Conservation (phyloP, 2,113 vertebrate genomes). For the Osmerus mordax region DNA sequence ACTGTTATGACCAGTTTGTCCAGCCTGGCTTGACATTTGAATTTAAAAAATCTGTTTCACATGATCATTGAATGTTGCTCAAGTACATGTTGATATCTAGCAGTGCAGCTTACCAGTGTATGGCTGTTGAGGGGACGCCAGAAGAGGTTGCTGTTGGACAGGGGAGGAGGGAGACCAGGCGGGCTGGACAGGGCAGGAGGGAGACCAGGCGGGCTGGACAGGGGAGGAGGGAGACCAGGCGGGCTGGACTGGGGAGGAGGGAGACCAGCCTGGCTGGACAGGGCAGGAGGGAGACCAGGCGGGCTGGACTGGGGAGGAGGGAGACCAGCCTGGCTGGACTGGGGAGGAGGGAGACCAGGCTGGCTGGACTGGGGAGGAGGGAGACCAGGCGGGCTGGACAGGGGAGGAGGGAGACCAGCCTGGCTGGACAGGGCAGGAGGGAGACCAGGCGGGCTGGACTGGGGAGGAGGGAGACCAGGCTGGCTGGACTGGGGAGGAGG, state of each 20-base stretch:
- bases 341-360: no score
- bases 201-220: constrained; percentile 2
- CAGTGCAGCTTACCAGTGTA: constrained; percentile 35
- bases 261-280: neutral
- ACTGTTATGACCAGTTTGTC: no score
- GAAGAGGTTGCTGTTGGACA: constrained; percentile 44
- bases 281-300: neutral
- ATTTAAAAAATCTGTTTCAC: no score
- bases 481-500: no score
- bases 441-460: no score
- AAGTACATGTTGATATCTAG: neutral
- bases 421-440: no score
- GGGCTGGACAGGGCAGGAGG: constrained; percentile 9
- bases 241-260: neutral
- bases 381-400: no score
- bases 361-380: no score
- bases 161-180: constrained; percentile 10
- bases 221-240: neutral
- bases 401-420: no score
- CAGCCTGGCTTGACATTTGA: no score
- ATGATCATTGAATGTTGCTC: no score
- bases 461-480: no score
- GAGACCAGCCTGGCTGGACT: neutral
- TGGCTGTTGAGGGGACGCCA: constrained; percentile 19
- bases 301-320: neutral